These are phyloP conservation scores for Lucilia cuprina DNA, from an alignment of 1,140 invertebrate species.

Conservation along the genomic window DNA sequence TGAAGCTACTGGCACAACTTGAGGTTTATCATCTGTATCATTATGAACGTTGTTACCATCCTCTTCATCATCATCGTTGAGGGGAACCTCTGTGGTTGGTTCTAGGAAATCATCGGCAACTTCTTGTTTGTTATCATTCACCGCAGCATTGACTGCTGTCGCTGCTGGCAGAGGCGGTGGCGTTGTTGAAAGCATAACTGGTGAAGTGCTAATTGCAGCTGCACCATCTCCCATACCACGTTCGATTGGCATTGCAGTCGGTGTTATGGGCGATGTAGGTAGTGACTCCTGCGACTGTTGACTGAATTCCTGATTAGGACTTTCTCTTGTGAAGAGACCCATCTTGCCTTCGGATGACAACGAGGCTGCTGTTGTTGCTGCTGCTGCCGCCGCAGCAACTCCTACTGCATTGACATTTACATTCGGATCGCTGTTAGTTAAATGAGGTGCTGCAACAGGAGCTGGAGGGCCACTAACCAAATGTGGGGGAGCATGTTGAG, in stretches of 20 bases:
- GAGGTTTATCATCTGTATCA: slow-evolving; percentile 10
- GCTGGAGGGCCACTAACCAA: slow-evolving; percentile 63
- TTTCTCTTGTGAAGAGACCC: slow-evolving; percentile 57
- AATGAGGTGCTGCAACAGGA: slow-evolving; percentile 36
- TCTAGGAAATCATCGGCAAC: background rate
- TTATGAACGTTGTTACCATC: background rate
- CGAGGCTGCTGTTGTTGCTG: background rate
- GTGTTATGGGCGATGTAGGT: slow-evolving; percentile 41
- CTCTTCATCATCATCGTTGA: background rate
- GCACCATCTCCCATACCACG: slow-evolving; percentile 59
- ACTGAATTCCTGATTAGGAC: slow-evolving; percentile 57
- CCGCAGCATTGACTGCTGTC: background rate
- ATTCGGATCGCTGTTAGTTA: slow-evolving; percentile 39
- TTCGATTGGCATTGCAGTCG: slow-evolving; percentile 39
- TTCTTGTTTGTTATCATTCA: slow-evolving; percentile 18
- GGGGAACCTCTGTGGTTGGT: background rate
- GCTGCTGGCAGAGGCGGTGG: slow-evolving; percentile 51
- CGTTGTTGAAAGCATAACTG: slow-evolving; percentile 56
- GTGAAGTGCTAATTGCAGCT: slow-evolving; percentile 54
- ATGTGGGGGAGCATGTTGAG: slow-evolving; percentile 69
- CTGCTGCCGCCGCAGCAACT: slow-evolving; percentile 25
- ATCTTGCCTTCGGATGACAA: slow-evolving; percentile 48
- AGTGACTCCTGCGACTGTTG: slow-evolving; percentile 53
- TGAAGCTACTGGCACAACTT: slow-evolving; percentile 11
- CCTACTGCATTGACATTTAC: slow-evolving; percentile 40